Evolutionary conservation across 2,888 invertebrate genomes (phyloP).

Genomic region (Agriotes lineatus): DNA sequence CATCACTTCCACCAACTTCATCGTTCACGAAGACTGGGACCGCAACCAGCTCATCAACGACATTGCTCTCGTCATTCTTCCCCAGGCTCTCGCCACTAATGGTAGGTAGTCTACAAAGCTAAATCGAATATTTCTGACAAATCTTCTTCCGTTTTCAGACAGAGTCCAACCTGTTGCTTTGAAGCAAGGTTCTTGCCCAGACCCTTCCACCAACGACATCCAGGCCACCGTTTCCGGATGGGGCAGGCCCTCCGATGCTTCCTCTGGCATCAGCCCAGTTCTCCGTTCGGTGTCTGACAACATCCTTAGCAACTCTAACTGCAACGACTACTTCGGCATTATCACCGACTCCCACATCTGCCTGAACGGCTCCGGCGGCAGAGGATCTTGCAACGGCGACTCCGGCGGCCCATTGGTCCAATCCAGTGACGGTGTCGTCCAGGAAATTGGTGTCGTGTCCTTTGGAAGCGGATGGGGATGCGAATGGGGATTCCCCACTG

Average conservation of each 20-base stretch:
- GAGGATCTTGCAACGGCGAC: constrained; percentile 69
- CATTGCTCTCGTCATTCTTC: constrained; percentile 62
- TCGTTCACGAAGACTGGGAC: constrained; percentile 60
- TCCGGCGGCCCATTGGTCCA: constrained; percentile 60
- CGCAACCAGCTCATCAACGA: constrained; percentile 61
- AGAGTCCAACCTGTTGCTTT: constrained; percentile 34
- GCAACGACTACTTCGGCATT: constrained; percentile 64
- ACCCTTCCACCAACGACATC: constrained; percentile 58
- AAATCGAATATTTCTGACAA: neutral
- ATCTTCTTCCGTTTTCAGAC: neutral
- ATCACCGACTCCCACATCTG: constrained; percentile 67
- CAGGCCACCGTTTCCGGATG: constrained; percentile 66
- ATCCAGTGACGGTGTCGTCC: neutral
- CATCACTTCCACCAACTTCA: constrained; percentile 49
- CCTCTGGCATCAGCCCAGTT: constrained; percentile 62
- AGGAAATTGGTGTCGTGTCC: constrained; percentile 58
- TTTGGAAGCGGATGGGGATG: constrained; percentile 62
- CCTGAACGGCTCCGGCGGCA: constrained; percentile 63
- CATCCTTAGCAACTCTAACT: constrained; percentile 65
- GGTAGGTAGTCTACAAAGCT: neutral
- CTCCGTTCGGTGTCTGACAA: constrained; percentile 64
- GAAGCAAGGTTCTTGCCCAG: constrained; percentile 44
- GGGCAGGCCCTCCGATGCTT: constrained; percentile 63
- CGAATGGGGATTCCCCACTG: constrained; percentile 54
- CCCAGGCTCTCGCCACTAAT: no score